Evolutionary conservation across 2,113 vertebrate genomes (phyloP).

Genomic region (Mobula hypostoma): DNA sequence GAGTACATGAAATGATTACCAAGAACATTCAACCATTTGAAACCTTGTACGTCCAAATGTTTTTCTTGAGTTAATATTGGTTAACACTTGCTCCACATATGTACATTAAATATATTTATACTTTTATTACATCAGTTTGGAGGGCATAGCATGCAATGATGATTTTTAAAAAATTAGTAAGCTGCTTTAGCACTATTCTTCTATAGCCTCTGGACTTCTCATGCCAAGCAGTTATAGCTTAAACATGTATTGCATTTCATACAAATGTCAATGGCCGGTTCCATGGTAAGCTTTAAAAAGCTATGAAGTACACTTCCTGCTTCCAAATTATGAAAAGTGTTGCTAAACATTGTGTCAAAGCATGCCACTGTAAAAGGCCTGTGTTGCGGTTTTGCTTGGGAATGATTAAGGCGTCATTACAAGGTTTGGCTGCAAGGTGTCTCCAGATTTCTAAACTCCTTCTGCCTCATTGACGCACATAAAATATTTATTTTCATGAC

Average conservation of each 20-base stretch:
- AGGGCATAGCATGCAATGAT: background rate
- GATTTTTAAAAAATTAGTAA: background rate
- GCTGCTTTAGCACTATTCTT: background rate
- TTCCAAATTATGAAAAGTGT: background rate
- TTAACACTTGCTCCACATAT: background rate
- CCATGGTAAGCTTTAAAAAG: background rate
- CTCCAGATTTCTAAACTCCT: background rate
- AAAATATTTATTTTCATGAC: background rate
- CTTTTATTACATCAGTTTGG: background rate
- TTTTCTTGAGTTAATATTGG: background rate
- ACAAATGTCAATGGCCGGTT: background rate
- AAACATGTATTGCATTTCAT: background rate
- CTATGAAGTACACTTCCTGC: background rate
- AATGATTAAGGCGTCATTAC: background rate
- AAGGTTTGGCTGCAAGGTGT: background rate
- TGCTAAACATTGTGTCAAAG: background rate
- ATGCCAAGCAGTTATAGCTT: background rate
- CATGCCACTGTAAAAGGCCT: background rate
- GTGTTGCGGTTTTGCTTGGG: background rate
- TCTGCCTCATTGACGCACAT: background rate
- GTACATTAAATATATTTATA: background rate
- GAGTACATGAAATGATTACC: no score
- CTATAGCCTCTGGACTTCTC: background rate
- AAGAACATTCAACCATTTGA: background rate
- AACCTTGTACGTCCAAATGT: background rate